Conservation (phyloP, 2,113 vertebrate species). For the Nannobrachium achirus region DNA sequence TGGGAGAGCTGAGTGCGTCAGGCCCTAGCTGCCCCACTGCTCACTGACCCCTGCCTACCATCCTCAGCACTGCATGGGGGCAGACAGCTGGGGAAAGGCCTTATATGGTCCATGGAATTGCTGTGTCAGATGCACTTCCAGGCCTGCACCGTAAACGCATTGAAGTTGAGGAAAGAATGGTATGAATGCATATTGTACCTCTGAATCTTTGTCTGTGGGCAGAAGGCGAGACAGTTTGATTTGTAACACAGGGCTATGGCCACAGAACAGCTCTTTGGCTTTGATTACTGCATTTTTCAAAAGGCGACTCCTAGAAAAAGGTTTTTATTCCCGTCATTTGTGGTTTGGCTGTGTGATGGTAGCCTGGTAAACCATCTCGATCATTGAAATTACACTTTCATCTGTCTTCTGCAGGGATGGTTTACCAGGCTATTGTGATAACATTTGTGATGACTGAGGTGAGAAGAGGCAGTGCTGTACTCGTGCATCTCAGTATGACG, state of each 20-base stretch:
- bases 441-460: too few species aligned
- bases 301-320: too few species aligned
- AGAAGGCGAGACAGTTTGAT: neutral
- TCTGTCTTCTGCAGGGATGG: too few species aligned
- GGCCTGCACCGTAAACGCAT: conserved; percentile 4
- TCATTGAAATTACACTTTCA: too few species aligned
- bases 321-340: too few species aligned
- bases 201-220: neutral
- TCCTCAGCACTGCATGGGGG: conserved; percentile 32
- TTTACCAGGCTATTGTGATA: too few species aligned
- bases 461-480: too few species aligned
- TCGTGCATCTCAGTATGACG: too few species aligned
- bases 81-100: conserved; percentile 34
- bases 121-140: neutral
- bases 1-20: conserved; percentile 41
- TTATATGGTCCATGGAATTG: conserved; percentile 38
- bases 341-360: too few species aligned
- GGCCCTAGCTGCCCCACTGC: conserved; percentile 38
- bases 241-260: neutral
- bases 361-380: too few species aligned
- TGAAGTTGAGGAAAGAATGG: neutral
- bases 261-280: neutral
- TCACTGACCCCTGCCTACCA: conserved; percentile 44
- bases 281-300: neutral
- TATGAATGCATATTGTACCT: too few species aligned